phyloP scores from a whole-genome alignment of 2,797 vertebrate species.

The Periparus ater region DNA sequence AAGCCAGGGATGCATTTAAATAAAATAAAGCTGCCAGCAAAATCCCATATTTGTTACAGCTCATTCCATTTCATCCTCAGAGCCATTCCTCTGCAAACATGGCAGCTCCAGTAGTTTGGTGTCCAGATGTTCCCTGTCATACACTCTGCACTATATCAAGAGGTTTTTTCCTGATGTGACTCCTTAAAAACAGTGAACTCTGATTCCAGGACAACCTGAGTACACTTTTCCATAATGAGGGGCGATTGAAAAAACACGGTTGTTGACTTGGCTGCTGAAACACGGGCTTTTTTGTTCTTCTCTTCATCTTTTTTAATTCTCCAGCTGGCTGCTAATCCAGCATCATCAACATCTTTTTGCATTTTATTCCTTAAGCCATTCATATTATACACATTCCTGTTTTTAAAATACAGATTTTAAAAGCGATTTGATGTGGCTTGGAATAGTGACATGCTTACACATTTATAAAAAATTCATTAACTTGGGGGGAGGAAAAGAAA shows the following conservation, averaged over 20 bases:
- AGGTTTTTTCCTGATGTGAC: not conserved
- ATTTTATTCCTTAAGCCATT: constrained; percentile 62
- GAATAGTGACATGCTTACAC: constrained; percentile 67
- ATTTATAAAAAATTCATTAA: constrained; percentile 60
- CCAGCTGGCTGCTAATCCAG: constrained; percentile 24
- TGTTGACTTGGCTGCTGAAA: constrained; percentile 49
- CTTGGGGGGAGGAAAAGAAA: constrained; percentile 21
- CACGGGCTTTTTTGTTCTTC: constrained; percentile 15
- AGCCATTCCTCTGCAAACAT: constrained; percentile 4
- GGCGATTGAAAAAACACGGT: constrained; percentile 26
- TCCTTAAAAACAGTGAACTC: constrained; percentile 34
- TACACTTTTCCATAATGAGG: constrained; percentile 15
- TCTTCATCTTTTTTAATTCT: constrained; percentile 45
- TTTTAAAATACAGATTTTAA: constrained; percentile 69
- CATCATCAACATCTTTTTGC: constrained; percentile 51
- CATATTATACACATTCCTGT: constrained; percentile 54
- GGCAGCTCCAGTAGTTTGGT: constrained; percentile 28
- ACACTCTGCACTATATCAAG: not conserved
- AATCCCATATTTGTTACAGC: constrained; percentile 23
- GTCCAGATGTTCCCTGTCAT: constrained; percentile 43
- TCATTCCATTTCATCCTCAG: constrained; percentile 8
- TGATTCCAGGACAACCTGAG: constrained; percentile 36
- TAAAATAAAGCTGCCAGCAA: constrained; percentile 9
- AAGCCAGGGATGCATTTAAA: constrained; percentile 9
- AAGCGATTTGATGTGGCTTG: constrained; percentile 70